Evolutionary conservation across 23 tunicate species (phyloP), one percentile per base, ranked within the genome.

Genomic region (Oikopleura albicans): DNA sequence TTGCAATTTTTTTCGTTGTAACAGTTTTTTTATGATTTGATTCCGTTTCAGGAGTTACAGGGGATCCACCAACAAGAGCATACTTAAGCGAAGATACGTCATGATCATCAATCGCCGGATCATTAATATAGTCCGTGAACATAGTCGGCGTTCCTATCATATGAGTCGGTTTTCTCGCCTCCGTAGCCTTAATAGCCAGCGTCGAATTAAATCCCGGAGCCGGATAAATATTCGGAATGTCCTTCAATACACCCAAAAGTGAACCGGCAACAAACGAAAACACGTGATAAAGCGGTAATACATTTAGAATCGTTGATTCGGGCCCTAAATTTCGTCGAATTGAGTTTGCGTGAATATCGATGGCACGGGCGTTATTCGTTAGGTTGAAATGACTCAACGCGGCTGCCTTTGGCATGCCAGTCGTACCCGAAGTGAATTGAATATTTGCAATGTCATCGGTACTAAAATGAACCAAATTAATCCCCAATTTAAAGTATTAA

Each of bases 341-440:
- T 12, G 2, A 4, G 31, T 71, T 71, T 29, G 4, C 27, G 31
- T 34, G 37, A 12, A 16, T 27, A 29, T 2, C 31, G 4, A 71
- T 16, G 4, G 79, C 28, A 2, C 27, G 27, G 34, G 79, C 79
- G 34, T 71, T 71, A 35, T 71, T 71, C 31, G 79, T 71, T 12
- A 71, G 79, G 34, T 71, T 71, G 34, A 71, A 71, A 71, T 71
- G 79, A 4, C 31, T 12, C 27, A 71, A 29, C 33, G 34, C 2
- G 29, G 79, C 79, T 4, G 79, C 79, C 31, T 71, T 71, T 71
- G 79, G 79, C 79, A 71, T 71, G 34, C 79, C 79, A 29, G 79
- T 71, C 34, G 79, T 71, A 2, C 79, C 79, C 2, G 79, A 71
- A 2, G 79, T 71, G 31, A 71, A 71, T 71, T 71, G 79, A 31